phyloP scores from a whole-genome alignment of 2,797 vertebrate species.

The Pagetopsis macropterus region DNA sequence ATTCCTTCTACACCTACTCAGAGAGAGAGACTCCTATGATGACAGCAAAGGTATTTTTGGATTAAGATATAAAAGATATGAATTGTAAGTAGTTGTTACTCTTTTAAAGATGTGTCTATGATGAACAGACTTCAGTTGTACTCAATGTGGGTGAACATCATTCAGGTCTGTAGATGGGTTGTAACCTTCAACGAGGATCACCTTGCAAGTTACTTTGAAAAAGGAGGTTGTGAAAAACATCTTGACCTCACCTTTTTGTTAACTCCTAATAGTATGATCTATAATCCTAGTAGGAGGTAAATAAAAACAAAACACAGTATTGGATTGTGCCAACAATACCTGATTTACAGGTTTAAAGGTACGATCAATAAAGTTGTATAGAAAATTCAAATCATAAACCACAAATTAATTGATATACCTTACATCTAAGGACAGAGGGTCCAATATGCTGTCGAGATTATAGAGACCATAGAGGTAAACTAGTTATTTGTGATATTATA shows the following conservation, averaged over 20 bases:
- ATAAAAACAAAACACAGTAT: not conserved
- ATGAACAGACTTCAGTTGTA: not conserved
- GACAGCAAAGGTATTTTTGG: conserved; percentile 87
- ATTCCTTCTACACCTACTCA: conserved; percentile 68
- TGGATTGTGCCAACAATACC: not conserved
- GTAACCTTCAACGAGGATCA: not conserved
- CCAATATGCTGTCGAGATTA: too few species aligned
- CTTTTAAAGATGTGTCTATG: conserved; percentile 10
- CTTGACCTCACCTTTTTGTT: not conserved
- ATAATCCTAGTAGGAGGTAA: not conserved
- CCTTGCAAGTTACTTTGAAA: not conserved
- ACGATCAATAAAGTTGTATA: not conserved
- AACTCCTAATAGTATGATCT: not conserved
- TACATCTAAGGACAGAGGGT: not conserved
- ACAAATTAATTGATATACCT: not conserved
- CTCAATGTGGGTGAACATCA: not conserved
- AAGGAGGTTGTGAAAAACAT: not conserved
- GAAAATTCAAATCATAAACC: not conserved
- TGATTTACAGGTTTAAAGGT: not conserved
- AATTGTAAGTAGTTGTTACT: not conserved
- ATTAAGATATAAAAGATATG: not conserved
- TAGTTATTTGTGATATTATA: not conserved
- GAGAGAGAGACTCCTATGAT: conserved; percentile 88
- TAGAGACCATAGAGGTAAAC: too few species aligned
- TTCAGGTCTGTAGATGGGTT: not conserved